These are phyloP conservation scores for Coenobita brevimanus DNA, from an alignment of 1,140 invertebrate genomes.

Conservation along the genomic window DNA sequence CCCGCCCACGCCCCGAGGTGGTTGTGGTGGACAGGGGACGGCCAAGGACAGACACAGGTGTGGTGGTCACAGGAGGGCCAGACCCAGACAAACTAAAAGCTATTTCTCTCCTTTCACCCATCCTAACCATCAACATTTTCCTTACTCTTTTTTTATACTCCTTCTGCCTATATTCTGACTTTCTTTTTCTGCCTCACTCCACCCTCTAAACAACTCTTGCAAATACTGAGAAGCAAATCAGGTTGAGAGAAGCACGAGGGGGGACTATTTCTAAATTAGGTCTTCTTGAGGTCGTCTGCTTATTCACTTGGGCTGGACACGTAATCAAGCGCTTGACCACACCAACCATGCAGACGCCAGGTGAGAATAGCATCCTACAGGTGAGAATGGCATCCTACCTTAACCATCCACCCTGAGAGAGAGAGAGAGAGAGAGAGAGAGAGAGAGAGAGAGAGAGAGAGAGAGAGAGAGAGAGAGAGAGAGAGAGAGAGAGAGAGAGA, in stretches of 20 bases:
- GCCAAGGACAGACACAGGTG: slow-evolving; percentile 55
- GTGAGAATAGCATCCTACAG: too few relatives aligned
- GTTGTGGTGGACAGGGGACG: slow-evolving; percentile 32
- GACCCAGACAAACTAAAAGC: background rate
- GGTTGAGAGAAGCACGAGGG: too few relatives aligned
- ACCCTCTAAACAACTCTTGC: too few relatives aligned
- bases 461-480: background rate
- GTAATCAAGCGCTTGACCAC: slow-evolving; percentile 32
- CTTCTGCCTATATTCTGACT: too few relatives aligned
- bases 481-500: background rate
- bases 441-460: background rate
- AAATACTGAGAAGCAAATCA: too few relatives aligned
- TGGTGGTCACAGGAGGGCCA: slow-evolving; percentile 21
- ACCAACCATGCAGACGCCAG: background rate
- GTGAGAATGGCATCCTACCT: background rate
- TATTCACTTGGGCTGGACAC: background rate
- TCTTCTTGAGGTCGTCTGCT: too few relatives aligned
- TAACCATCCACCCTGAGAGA: background rate
- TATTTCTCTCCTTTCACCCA: slow-evolving; percentile 15
- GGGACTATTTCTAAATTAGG: too few relatives aligned
- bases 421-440: background rate
- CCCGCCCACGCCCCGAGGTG: background rate
- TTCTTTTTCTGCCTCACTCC: too few relatives aligned
- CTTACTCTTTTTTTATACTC: background rate
- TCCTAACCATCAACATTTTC: background rate